Evolutionary conservation across 1,140 invertebrate genomes (phyloP), one percentile per base, ranked within the genome.

Genomic region (Musca domestica): DNA sequence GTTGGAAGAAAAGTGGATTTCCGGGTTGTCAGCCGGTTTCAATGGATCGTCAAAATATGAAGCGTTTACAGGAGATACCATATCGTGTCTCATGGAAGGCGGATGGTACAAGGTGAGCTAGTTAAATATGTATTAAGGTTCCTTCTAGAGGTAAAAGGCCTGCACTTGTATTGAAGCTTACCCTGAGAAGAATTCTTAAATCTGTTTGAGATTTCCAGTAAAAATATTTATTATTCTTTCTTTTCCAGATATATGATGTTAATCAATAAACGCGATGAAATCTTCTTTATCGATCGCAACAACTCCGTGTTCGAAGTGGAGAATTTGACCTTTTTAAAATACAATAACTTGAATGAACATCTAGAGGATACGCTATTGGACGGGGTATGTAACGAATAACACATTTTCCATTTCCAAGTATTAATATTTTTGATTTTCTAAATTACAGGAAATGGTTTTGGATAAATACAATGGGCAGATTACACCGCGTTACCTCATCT

Each of bases 41-140:
- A 0, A 98, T 99, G 95, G 90, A 95, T 75, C 81, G 84, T 3
- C 76, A 88, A 0, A 99, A 99, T 83, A 85, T 99, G 14, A 84
- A 81, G 51, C 85, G 91, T 10, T 81, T 99, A 1, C 83, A 86
- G 52, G 76, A 90, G 70, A 94, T 94, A 77, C 91, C 91, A 0
- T 99, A 99, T 76, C 89, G 89, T 77, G 97, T 99, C 3, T 99
- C 96, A 0, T 99, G 98, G 98, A 99, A 99, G 82, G 98, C 98
- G 15, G 98, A 99, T 84, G 98, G 98, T 23, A 95, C 92, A 15
- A 90, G 96, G 88, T 93, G 77, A 27, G 12, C 14, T 67, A 66
- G 19, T 52, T 58, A 14, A 23, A 23, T 22, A 56, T n/a, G 17
- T 27, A 56, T n/a, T 15, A n/a, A 30, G 9, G 27, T 4, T 9